Evolutionary conservation across 2,797 vertebrate species (phyloP).

Genomic region (Channallabes apus): DNA sequence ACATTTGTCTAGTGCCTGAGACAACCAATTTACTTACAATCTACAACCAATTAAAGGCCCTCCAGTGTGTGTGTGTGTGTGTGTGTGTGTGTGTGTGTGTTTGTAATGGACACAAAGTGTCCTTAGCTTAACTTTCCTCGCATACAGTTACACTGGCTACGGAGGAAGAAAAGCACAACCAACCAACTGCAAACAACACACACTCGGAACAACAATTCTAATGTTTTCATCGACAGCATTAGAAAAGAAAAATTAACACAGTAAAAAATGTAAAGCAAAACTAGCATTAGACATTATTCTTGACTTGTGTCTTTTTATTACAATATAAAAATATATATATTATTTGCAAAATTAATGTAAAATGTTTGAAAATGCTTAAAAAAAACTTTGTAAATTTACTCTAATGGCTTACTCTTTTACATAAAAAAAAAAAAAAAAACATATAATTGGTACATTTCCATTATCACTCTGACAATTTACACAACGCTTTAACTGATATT

Average conservation of each 20-base stretch:
- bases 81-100: not conserved
- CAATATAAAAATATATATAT: no score
- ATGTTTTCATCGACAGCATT: not conserved
- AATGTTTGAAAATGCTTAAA: not conserved
- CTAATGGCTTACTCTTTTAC: not conserved
- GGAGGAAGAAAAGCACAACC: not conserved
- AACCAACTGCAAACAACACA: not conserved
- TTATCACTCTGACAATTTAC: not conserved
- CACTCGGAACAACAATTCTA: not conserved
- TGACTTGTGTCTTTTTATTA: not conserved
- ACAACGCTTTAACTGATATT: not conserved
- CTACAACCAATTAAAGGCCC: not conserved
- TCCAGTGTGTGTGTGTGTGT: not conserved
- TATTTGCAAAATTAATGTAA: not conserved
- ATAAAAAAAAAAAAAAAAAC: not conserved
- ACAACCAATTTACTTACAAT: not conserved
- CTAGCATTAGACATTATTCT: not conserved
- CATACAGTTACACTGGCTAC: not conserved
- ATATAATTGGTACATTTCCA: not conserved
- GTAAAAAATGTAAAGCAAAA: not conserved
- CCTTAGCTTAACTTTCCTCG: not conserved
- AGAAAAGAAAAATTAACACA: not conserved
- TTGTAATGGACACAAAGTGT: not conserved
- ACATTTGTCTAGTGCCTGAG: not conserved
- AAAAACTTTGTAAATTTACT: not conserved